Evolutionary conservation across 2,113 vertebrate genomes (phyloP).

Genomic region (Epinephelus fuscoguttatus): DNA sequence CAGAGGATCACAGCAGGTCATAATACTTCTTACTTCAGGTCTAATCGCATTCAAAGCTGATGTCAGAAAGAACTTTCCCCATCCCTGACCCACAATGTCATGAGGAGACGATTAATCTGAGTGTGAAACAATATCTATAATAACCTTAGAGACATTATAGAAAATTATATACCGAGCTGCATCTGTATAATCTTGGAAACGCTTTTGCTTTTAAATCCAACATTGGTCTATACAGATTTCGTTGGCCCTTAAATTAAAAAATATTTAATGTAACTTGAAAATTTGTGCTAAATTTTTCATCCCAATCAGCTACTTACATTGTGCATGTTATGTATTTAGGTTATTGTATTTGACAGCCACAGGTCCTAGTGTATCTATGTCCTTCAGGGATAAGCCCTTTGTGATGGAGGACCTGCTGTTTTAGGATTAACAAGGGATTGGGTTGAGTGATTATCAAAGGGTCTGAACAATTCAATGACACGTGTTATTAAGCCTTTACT

Average conservation of each 20-base stretch:
- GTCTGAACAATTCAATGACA: constrained; percentile 61
- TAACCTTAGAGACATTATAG: neutral
- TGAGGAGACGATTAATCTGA: constrained; percentile 6
- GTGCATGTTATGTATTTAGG: neutral
- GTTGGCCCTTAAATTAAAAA: neutral
- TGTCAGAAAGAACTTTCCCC: constrained; percentile 41
- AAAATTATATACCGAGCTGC: neutral
- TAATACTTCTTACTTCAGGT: constrained; percentile 69
- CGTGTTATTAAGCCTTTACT: constrained; percentile 50
- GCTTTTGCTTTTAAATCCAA: neutral
- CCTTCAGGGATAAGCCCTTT: constrained; percentile 67
- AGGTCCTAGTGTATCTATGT: constrained; percentile 17
- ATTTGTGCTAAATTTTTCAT: neutral
- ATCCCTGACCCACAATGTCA: constrained; percentile 73
- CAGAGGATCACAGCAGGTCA: constrained; percentile 42
- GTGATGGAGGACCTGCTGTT: constrained; percentile 58
- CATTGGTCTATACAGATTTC: neutral
- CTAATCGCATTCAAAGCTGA: constrained; percentile 74
- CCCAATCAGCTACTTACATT: neutral
- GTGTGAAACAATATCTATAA: neutral
- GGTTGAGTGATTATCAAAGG: constrained; percentile 62
- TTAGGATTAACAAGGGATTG: constrained; percentile 77
- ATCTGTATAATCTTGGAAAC: neutral
- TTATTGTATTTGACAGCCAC: constrained; percentile 1
- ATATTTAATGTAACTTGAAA: too few species aligned